Conservation (phyloP, 2,113 vertebrate species). For the Hiodon tergisus region DNA sequence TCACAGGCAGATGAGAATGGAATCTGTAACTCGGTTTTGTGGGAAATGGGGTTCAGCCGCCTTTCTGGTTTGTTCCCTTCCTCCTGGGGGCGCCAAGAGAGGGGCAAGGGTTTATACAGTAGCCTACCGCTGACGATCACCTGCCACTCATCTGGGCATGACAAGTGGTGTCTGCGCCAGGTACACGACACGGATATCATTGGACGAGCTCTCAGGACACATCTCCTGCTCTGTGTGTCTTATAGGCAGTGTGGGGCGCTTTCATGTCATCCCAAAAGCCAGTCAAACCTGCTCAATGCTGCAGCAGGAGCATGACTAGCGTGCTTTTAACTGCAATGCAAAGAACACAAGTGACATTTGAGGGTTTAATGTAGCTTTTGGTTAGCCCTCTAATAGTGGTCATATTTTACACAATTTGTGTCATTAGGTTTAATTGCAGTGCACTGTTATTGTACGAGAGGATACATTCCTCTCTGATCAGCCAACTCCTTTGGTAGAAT, state of each 20-base stretch:
- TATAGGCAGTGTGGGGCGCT: background rate
- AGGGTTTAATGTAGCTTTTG: no score
- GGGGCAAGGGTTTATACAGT: background rate
- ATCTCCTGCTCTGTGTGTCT: background rate
- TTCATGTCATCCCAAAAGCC: background rate
- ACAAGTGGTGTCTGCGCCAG: background rate
- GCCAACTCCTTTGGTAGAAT: no score
- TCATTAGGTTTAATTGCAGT: no score
- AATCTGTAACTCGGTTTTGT: no score
- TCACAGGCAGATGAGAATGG: no score
- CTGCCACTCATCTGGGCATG: background rate
- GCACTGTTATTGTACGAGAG: no score
- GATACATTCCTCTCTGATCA: no score
- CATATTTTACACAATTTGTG: no score
- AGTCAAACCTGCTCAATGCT: slow-evolving; percentile 12
- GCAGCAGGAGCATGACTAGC: slow-evolving; percentile 11
- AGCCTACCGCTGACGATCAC: background rate
- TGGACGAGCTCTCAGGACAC: background rate
- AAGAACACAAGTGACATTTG: background rate
- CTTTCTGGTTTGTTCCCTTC: no score
- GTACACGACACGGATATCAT: background rate
- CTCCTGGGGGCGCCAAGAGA: no score
- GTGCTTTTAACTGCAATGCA: background rate
- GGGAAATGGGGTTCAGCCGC: no score
- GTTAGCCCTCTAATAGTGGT: no score